phyloP scores from a whole-genome alignment of 2,888 invertebrate species.

The Limnephilus lunatus region DNA sequence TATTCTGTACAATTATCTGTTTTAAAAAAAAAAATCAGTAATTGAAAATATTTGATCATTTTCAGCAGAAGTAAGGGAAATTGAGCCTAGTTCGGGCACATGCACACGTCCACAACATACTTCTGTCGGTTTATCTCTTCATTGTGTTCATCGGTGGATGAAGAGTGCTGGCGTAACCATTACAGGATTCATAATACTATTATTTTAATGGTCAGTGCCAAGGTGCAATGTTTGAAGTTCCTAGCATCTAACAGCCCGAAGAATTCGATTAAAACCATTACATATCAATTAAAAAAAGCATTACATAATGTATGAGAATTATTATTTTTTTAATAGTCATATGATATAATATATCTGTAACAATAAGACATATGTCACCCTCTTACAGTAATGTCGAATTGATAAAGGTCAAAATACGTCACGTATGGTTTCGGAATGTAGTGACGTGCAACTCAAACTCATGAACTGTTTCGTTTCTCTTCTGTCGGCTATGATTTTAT shows the following conservation, averaged over 20 bases:
- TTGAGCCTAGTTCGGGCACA: too few relatives aligned
- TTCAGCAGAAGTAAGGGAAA: too few relatives aligned
- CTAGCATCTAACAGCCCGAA: not conserved
- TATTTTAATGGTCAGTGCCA: not conserved
- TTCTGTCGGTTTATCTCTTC: too few relatives aligned
- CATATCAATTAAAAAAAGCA: too few relatives aligned
- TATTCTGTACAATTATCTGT: too few relatives aligned
- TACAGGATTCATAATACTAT: not conserved
- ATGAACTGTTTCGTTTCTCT: not conserved
- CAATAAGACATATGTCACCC: not conserved
- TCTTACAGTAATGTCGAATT: not conserved
- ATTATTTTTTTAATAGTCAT: not conserved
- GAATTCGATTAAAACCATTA: not conserved
- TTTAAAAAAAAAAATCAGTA: too few relatives aligned
- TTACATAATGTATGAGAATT: not conserved
- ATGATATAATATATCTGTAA: not conserved
- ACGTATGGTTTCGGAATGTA: not conserved
- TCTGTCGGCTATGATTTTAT: too few relatives aligned
- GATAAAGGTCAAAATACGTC: not conserved
- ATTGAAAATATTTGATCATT: too few relatives aligned
- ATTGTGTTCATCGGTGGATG: not conserved
- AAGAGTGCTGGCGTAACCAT: not conserved
- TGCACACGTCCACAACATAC: too few relatives aligned
- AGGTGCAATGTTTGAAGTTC: not conserved
- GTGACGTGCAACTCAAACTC: not conserved